A percentile compares a stretch with the other conserved stretches of the same genome.
Evolutionary conservation across 2,888 invertebrate species (phyloP).

Genomic region (Apamea epomidion): DNA sequence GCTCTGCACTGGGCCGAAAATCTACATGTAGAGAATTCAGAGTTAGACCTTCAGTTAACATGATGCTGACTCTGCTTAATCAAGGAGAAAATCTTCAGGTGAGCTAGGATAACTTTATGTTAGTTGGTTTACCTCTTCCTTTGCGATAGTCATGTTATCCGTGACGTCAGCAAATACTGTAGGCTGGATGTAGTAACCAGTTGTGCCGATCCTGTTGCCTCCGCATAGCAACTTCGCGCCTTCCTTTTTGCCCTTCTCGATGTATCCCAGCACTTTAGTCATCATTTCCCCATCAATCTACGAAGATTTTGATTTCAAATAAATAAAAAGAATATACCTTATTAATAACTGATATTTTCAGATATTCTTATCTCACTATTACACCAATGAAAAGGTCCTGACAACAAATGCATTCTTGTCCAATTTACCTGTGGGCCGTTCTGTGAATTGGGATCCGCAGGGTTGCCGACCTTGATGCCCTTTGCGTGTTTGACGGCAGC

Average conservation of each 20-base stretch:
- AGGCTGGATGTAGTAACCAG: slow-evolving; percentile 94
- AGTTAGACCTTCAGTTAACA: not conserved
- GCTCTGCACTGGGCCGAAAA: slow-evolving; percentile 97
- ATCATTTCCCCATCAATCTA: slow-evolving; percentile 93
- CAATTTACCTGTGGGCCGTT: slow-evolving; percentile 92
- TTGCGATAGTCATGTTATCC: slow-evolving; percentile 94
- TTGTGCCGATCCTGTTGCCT: slow-evolving; percentile 91
- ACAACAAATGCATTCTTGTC: too few relatives aligned
- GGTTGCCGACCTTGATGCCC: slow-evolving; percentile 93
- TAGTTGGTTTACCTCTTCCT: slow-evolving; percentile 91
- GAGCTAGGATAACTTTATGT: too few relatives aligned
- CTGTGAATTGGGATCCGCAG: slow-evolving; percentile 89
- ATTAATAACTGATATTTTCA: not conserved
- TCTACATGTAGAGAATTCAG: slow-evolving; percentile 86
- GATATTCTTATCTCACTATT: not conserved
- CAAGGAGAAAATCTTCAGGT: too few relatives aligned
- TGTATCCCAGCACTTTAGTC: slow-evolving; percentile 93
- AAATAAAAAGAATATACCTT: too few relatives aligned
- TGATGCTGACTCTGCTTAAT: not conserved
- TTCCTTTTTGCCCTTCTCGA: slow-evolving; percentile 94
- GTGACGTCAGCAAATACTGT: slow-evolving; percentile 94
- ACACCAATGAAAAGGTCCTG: not conserved
- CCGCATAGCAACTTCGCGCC: slow-evolving; percentile 95
- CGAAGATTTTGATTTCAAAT: slow-evolving; percentile 9
- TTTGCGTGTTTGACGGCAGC: slow-evolving; percentile 92